Evolutionary conservation across 1,140 invertebrate species (phyloP).

Genomic region (Protaetia brevitarsis): DNA sequence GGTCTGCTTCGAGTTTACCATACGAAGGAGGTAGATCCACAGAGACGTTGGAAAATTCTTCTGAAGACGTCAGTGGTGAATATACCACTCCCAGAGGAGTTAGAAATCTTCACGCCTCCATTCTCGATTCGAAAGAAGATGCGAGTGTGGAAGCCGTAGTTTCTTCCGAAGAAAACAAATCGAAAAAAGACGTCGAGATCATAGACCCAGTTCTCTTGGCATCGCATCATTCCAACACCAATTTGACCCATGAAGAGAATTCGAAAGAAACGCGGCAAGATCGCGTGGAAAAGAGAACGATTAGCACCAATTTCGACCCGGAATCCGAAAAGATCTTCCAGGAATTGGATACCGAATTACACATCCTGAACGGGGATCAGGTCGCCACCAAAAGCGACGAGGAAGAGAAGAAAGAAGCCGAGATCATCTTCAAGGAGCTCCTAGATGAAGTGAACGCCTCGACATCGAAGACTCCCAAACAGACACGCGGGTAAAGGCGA

Average conservation of each 20-base stretch:
- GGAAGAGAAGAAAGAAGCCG: conserved; percentile 36
- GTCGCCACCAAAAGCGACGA: conserved; percentile 18
- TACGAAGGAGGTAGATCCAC: conserved; percentile 29
- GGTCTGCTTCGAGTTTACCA: not conserved
- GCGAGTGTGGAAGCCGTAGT: conserved; percentile 38
- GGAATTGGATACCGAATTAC: conserved; percentile 35
- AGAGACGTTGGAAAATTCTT: conserved; percentile 39
- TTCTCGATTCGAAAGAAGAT: conserved; percentile 35
- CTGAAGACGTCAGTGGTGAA: conserved; percentile 39
- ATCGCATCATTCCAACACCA: not conserved
- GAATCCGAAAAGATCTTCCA: conserved; percentile 36
- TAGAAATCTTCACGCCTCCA: conserved; percentile 26
- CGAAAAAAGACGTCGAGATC: conserved; percentile 32
- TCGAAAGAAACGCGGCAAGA: conserved; percentile 31
- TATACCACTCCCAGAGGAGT: conserved; percentile 33
- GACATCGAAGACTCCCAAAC: conserved; percentile 30
- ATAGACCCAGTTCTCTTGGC: conserved; percentile 21
- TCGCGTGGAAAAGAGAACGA: conserved; percentile 20
- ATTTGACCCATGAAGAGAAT: conserved; percentile 26
- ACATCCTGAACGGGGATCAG: conserved; percentile 24
- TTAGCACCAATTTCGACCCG: not conserved
- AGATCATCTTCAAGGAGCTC: conserved; percentile 42
- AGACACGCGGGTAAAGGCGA: not conserved
- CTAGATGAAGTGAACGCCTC: conserved; percentile 38
- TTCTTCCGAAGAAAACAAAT: not conserved